Base-by-base conservation (phyloP, 2,113 vertebrate species). In the Scomber scombrus region DNA sequence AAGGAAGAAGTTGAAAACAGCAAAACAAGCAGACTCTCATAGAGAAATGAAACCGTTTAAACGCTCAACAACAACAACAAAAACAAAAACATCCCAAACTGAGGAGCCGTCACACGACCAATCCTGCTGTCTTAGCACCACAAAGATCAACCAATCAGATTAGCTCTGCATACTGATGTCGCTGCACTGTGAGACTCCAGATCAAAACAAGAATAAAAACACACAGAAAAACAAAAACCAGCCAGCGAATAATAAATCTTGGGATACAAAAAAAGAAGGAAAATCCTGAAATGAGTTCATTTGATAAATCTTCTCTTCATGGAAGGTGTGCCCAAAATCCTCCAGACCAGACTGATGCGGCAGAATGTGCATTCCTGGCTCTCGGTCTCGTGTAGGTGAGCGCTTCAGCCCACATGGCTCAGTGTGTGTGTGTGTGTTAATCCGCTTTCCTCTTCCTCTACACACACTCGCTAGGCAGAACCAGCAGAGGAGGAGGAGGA, bases 121-220 rank as follows among this genome's bases (percentile, higher is more conserved):
- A 76, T 80, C 64, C 71, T 55, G 46, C 78, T 0, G 51, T 70
- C 34, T 68, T 31, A 47, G 66, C 43, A 45, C 67, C 78, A 80
- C 82, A 85, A 77, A 84, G 72, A 79, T 78, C 76, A 81, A 69
- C 86, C 81, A 89, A 92, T 85, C 85, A 87, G 72, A 82, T 75
- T 6, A 62, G 55, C 57, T 56, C 67, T 68, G 71, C 66, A 34
- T 61, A n/a, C 29, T 62, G 79, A 85, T 19, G 19, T 16, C 4
- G 70, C 76, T 80, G 56, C n/a, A 65, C 31, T 75, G 11, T 82
- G 78, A 80, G 74, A 71, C 80, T 77, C 86, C 82, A 85, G 16
- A 74, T 85, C 64, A 75, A 14, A 79, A 84, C 66, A 75, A 86
- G 76, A 79, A 78, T 9, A 40, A 40, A 40, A 9, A 40, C 31